phyloP scores from a whole-genome alignment of 2,888 invertebrate genomes.

The Cryptophagus acutangulus region DNA sequence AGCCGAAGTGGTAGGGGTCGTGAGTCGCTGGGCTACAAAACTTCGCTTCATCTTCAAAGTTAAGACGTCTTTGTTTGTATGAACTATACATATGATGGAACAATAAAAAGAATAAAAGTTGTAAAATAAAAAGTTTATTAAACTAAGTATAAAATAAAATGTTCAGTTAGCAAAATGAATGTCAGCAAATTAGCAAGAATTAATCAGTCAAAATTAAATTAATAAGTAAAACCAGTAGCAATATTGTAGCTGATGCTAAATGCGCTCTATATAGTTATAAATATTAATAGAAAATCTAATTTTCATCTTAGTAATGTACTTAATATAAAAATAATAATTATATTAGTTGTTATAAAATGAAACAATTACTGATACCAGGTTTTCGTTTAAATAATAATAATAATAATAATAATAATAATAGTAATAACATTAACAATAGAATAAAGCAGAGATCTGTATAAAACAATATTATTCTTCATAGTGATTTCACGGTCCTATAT shows the following conservation, averaged over 20 bases:
- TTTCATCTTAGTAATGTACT: slow-evolving; percentile 2
- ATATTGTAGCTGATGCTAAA: background rate
- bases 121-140: background rate
- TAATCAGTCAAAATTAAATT: slow-evolving; percentile 31
- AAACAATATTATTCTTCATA: slow-evolving; percentile 19
- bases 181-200: slow-evolving; percentile 26
- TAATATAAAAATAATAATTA: no score
- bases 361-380: no score
- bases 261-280: background rate
- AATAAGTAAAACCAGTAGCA: background rate
- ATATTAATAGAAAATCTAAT: no score
- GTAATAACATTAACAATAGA: slow-evolving; percentile 22
- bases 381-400: no score
- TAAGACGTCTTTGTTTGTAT: slow-evolving; percentile 1
- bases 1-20: no score
- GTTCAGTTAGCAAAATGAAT: slow-evolving; percentile 28
- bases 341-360: no score
- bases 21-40: no score
- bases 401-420: no score
- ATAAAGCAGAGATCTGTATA: slow-evolving; percentile 30
- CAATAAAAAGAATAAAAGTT: background rate
- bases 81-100: background rate
- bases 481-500: slow-evolving; percentile 21
- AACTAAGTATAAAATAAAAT: slow-evolving; percentile 18
- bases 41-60: background rate